Conservation (phyloP, 2,888 invertebrate genomes). For the Spodoptera picta region DNA sequence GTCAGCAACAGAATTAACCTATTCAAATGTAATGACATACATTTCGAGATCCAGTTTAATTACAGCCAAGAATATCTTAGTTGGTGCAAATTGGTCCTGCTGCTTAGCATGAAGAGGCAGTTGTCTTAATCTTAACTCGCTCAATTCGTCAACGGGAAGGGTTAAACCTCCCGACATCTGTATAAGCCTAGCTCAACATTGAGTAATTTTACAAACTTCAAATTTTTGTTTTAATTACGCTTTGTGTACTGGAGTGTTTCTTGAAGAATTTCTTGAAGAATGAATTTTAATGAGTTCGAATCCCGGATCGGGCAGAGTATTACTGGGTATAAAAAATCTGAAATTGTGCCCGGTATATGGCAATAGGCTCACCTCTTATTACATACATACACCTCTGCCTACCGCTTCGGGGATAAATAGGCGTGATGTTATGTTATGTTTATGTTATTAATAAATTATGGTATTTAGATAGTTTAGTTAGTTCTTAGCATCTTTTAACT, state of each 20-base stretch:
- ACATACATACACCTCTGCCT: too few species aligned
- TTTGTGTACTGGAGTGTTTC: slow-evolving; percentile 36
- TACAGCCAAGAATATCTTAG: slow-evolving; percentile 58
- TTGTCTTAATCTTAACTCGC: slow-evolving; percentile 71
- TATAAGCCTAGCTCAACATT: slow-evolving; percentile 51
- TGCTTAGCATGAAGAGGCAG: slow-evolving; percentile 62
- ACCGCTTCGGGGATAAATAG: too few species aligned
- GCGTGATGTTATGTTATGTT: too few species aligned
- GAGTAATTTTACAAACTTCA: slow-evolving; percentile 52
- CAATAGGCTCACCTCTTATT: too few species aligned
- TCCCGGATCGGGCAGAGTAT: too few species aligned
- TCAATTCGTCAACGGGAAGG: slow-evolving; percentile 70
- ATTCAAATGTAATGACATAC: slow-evolving; percentile 56
- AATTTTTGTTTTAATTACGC: slow-evolving; percentile 51
- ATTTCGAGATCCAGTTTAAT: slow-evolving; percentile 65
- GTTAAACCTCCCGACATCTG: slow-evolving; percentile 62
- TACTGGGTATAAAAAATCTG: too few species aligned
- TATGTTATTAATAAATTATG: too few species aligned
- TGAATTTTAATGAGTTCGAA: slow-evolving; percentile 27
- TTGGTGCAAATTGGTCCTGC: slow-evolving; percentile 63
- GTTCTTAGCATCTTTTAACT: too few species aligned
- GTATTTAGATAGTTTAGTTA: too few species aligned
- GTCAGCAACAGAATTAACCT: slow-evolving; percentile 52
- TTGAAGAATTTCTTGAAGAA: too few species aligned
- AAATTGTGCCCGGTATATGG: too few species aligned